Conservation (phyloP, 2,113 vertebrate species). For the Malurus elegans region DNA sequence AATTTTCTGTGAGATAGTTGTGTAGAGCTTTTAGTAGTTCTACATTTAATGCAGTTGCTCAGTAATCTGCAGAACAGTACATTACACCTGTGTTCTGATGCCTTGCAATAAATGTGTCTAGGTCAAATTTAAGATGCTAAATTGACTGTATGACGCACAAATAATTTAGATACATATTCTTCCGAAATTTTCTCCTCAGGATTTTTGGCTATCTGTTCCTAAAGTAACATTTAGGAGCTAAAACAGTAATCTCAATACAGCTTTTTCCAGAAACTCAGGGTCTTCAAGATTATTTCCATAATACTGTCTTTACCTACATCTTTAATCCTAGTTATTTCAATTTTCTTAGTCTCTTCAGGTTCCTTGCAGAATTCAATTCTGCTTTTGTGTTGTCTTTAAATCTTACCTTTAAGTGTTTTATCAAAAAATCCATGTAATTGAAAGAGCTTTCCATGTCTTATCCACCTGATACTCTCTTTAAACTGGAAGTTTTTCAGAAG, state of each 20-base stretch:
- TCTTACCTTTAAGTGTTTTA: not conserved
- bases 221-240: not conserved
- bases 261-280: not conserved
- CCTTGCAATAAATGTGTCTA: rapidly evolving
- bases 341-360: not conserved
- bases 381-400: not conserved
- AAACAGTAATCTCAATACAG: not conserved
- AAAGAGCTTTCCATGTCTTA: not conserved
- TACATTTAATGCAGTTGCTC: not conserved
- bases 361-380: not conserved
- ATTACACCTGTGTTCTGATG: not conserved
- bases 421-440: not conserved
- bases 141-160: not conserved
- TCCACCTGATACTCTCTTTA: not conserved
- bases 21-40: not conserved
- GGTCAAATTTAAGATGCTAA: not conserved
- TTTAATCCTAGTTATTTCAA: not conserved
- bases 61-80: rapidly evolving
- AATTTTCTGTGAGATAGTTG: not conserved
- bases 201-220: not conserved
- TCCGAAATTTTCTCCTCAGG: not conserved
- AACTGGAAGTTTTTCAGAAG: not conserved
- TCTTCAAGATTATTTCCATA: not conserved
- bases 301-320: not conserved
- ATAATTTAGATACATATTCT: not conserved